Conservation (phyloP, 2,113 vertebrate species). For the Orycteropus afer region DNA sequence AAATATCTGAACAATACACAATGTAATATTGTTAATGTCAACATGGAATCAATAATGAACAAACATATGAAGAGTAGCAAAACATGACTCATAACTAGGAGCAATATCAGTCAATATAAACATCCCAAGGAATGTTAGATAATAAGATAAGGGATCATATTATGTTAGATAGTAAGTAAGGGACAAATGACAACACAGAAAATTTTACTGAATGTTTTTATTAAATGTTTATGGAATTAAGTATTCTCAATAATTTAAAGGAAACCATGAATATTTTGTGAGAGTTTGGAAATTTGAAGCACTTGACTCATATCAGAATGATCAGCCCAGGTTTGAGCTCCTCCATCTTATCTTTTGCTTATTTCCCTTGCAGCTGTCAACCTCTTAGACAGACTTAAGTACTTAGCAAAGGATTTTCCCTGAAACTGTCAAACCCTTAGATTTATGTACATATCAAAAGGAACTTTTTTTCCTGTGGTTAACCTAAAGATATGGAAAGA, state of each 20-base stretch:
- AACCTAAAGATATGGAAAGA: no score
- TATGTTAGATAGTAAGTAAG: not conserved
- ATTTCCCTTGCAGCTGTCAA: no score
- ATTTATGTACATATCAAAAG: no score
- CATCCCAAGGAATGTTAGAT: not conserved
- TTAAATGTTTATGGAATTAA: not conserved
- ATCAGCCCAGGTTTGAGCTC: no score
- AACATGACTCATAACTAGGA: not conserved
- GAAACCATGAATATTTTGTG: not conserved
- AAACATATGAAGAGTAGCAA: not conserved
- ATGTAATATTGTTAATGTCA: not conserved
- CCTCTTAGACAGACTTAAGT: no score
- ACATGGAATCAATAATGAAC: not conserved
- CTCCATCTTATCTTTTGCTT: no score
- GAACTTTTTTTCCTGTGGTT: no score
- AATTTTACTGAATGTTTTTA: not conserved
- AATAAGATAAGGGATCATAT: not conserved
- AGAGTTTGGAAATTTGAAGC: no score
- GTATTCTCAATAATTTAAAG: not conserved
- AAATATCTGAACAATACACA: not conserved
- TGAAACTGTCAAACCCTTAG: no score
- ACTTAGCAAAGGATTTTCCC: no score
- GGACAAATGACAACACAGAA: not conserved
- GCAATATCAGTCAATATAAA: not conserved
- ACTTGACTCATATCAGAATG: no score